Evolutionary conservation across 2,113 vertebrate genomes (phyloP).

Genomic region (Jaculus jaculus): DNA sequence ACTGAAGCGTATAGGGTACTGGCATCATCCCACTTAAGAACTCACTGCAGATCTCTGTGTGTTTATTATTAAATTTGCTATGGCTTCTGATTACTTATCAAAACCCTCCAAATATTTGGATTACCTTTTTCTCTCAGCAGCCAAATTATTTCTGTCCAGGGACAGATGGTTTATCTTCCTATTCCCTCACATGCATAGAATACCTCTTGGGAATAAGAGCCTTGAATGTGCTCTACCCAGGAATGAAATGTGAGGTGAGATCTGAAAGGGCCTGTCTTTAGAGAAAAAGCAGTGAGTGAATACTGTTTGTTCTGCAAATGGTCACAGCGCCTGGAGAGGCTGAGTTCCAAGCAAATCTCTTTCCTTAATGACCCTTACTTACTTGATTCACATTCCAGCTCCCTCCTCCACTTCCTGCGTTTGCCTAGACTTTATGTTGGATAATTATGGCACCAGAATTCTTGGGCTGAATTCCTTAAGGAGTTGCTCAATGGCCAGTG

Average conservation of each 20-base stretch:
- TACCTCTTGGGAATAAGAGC: background rate
- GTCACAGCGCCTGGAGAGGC: background rate
- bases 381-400: background rate
- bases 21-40: background rate
- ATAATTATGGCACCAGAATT: background rate
- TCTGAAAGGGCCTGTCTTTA: background rate
- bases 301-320: background rate
- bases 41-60: background rate
- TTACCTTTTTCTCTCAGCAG: background rate
- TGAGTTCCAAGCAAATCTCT: background rate
- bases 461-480: background rate
- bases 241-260: slow-evolving; percentile 1
- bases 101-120: background rate
- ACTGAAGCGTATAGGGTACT: background rate
- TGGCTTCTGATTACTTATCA: background rate
- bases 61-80: slow-evolving; percentile 31
- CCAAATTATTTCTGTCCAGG: background rate
- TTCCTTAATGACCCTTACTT: background rate
- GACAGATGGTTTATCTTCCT: slow-evolving; percentile 27
- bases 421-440: background rate
- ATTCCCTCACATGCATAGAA: slow-evolving; percentile 11
- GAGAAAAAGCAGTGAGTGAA: background rate
- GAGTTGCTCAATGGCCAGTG: background rate
- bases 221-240: background rate
- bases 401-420: background rate